Percentiles rank a stretch among this genome's conserved stretches.
Conservation (phyloP, 2,888 invertebrate species). For the Lithophane semibrunnea region DNA sequence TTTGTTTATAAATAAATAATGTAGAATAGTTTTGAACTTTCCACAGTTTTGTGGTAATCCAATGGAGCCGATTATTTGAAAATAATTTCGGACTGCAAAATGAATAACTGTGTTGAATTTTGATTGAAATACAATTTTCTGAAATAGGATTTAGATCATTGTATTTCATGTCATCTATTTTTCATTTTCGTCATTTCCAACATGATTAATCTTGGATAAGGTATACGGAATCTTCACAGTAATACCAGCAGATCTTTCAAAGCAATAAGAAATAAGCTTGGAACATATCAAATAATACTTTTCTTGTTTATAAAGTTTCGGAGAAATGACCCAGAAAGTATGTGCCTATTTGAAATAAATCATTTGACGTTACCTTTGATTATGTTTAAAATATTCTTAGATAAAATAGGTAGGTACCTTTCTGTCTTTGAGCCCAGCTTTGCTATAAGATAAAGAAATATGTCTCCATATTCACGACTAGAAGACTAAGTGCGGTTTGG, state of each 20-base stretch:
- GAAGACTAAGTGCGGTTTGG: conserved; percentile 23
- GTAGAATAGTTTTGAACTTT: conserved; percentile 52
- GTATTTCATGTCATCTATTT: background rate
- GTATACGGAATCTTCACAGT: background rate
- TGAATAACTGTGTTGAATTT: conserved; percentile 5
- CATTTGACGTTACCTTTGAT: too few relatives aligned
- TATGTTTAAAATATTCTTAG: background rate
- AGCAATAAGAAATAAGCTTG: background rate
- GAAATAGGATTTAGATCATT: background rate
- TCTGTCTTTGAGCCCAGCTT: background rate
- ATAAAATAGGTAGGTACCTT: background rate
- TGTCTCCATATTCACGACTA: background rate
- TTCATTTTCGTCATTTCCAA: background rate
- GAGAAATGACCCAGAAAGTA: background rate
- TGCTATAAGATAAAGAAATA: conserved; percentile 8
- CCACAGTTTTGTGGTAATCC: conserved; percentile 39
- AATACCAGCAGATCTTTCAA: background rate
- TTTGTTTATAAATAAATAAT: conserved; percentile 57
- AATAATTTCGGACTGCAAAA: conserved; percentile 29
- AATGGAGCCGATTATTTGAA: conserved; percentile 40
- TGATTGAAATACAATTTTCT: conserved; percentile 12
- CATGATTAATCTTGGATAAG: background rate
- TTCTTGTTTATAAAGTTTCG: background rate
- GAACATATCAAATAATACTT: background rate
- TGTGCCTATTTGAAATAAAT: too few relatives aligned